Evolutionary conservation across 2,113 vertebrate genomes (phyloP).

Genomic region (Chaenogobius annularis): DNA sequence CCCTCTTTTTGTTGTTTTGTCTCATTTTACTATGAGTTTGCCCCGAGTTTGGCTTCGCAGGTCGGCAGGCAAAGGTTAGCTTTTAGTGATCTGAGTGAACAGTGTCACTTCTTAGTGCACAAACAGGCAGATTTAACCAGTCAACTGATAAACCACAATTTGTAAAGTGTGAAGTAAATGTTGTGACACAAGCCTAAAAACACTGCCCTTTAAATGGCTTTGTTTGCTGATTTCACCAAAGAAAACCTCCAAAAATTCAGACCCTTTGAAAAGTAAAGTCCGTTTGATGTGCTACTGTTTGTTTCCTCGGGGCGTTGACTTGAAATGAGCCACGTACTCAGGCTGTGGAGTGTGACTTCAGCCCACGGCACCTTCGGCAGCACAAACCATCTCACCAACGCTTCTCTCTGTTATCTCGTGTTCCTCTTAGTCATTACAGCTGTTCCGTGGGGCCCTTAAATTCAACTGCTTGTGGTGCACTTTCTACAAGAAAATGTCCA

Average conservation of each 20-base stretch:
- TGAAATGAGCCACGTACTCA: background rate
- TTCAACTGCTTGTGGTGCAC: background rate
- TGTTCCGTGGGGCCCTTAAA: background rate
- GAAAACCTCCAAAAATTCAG: background rate
- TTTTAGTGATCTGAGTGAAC: too few species aligned
- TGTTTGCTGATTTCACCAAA: too few species aligned
- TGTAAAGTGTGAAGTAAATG: too few species aligned
- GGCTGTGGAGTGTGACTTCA: background rate
- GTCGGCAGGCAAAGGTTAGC: too few species aligned
- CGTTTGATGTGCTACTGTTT: background rate
- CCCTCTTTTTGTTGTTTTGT: too few species aligned
- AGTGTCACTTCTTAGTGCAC: too few species aligned
- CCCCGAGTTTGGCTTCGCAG: too few species aligned
- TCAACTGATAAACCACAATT: too few species aligned
- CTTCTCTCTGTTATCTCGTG: background rate
- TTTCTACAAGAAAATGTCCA: background rate
- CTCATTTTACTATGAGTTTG: too few species aligned
- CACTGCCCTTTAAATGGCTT: too few species aligned
- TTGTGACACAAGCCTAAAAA: too few species aligned
- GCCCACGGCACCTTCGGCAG: background rate
- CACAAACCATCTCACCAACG: background rate
- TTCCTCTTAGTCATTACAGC: background rate
- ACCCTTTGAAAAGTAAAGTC: background rate
- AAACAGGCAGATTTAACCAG: too few species aligned
- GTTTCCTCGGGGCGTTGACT: constrained; percentile 1